Percentiles rank a stretch among this genome's conserved stretches.
Evolutionary conservation across 2,888 invertebrate species (phyloP).

Genomic region (Apoderus coryli): DNA sequence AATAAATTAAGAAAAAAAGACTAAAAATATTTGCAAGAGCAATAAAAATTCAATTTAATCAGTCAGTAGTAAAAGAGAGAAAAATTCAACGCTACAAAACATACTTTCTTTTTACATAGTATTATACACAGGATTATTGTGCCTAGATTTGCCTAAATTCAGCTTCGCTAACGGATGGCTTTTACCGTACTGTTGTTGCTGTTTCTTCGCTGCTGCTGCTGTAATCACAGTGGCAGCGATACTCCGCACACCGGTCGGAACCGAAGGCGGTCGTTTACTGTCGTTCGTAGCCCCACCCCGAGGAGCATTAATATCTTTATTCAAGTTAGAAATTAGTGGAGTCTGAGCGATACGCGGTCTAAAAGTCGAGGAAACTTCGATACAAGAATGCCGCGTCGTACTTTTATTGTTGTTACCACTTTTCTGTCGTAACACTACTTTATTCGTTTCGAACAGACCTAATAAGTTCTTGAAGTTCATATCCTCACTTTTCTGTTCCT

Average conservation of each 20-base stretch:
- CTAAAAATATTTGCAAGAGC: constrained; percentile 12
- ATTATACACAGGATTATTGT: constrained; percentile 76
- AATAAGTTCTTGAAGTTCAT: constrained; percentile 61
- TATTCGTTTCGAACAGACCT: constrained; percentile 53
- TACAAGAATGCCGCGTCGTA: constrained; percentile 29
- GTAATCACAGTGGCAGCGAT: constrained; percentile 53
- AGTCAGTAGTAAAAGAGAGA: no score
- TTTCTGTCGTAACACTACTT: no score
- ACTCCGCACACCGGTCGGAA: constrained; percentile 30
- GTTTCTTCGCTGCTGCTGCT: constrained; percentile 49
- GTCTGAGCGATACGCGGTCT: constrained; percentile 12
- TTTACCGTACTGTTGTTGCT: constrained; percentile 80
- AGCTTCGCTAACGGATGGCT: constrained; percentile 84
- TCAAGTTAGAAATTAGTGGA: constrained; percentile 20
- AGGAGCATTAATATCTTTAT: no score
- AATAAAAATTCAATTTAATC: no score
- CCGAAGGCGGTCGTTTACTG: constrained; percentile 31
- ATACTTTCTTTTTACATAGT: no score
- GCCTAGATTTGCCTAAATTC: constrained; percentile 59
- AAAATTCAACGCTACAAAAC: no score
- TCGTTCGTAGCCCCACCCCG: constrained; percentile 24
- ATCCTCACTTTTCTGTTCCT: constrained; percentile 36
- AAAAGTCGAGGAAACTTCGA: constrained; percentile 27
- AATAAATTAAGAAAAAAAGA: constrained; percentile 10
- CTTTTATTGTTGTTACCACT: no score